Conservation (phyloP, 2,797 vertebrate genomes). For the Epinephelus awoara region DNA sequence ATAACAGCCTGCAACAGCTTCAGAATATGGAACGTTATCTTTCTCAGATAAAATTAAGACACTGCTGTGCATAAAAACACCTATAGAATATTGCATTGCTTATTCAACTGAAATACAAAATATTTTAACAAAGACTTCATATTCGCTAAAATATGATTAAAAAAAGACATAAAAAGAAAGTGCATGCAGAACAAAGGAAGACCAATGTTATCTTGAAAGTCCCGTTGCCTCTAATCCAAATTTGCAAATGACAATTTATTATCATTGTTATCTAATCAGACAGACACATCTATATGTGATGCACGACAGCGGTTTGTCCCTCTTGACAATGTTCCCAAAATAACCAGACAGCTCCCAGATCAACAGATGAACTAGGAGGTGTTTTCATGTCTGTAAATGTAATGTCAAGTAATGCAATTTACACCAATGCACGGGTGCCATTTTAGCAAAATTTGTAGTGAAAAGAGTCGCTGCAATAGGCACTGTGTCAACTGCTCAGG, state of each 20-base stretch:
- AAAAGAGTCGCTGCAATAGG: not conserved
- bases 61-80: not conserved
- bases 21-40: conserved; percentile 9
- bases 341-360: conserved; percentile 45
- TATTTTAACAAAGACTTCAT: not conserved
- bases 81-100: conserved; percentile 1
- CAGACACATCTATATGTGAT: conserved; percentile 52
- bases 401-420: conserved; percentile 27
- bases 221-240: not conserved
- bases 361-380: conserved; percentile 37
- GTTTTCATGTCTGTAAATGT: conserved; percentile 19
- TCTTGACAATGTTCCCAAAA: conserved; percentile 49
- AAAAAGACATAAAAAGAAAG: not conserved
- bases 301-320: conserved; percentile 50
- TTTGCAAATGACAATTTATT: conserved; percentile 30
- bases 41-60: conserved; percentile 27
- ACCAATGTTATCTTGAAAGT: conserved; percentile 3
- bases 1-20: conserved; percentile 24
- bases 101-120: not conserved
- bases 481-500: not conserved
- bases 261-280: conserved; percentile 60
- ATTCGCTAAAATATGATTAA: not conserved
- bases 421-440: not conserved
- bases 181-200: not conserved
- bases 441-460: not conserved